Base-by-base conservation (phyloP, 2,113 vertebrate genomes). In the Ranitomeya imitator region DNA sequence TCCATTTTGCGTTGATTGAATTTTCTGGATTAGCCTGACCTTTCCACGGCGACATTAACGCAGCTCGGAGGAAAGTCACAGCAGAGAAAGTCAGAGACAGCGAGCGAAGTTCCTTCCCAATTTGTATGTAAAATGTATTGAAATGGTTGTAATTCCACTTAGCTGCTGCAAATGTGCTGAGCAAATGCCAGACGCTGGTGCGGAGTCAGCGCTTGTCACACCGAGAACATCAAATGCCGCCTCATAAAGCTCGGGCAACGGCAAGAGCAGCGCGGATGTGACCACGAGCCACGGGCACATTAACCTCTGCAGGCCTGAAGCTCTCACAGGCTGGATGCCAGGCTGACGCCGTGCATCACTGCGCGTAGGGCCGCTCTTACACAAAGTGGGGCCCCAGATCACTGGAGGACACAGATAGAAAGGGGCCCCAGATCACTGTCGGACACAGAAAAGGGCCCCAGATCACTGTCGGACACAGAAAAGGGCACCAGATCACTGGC, bases 171-270 rank as follows among this genome's bases (percentile, higher is more conserved):
- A 88, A 88, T 83, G 74, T 90, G 89, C 87, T 93, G 91, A 93
- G 90, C 89, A 91, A 92, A 91, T 89, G 90, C 83, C 89, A 87
- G 90, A 60, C 18, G 88, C 71, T 90, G 92, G 82, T 91, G 90
- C 89, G 69, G 74, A 90, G 90, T 91, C 92, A 94, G 91, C 91
- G 89, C 59, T 86, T 85, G 90, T 85, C 85, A 92, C 89, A 86
- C 82, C 78, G 85, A 86, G 85, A 85, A 92, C 93, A 89, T 90
- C 89, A 83, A 90, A 91, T 91, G 92, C 86, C 91, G 88, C 86
- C 88, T 93, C 55, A 0, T 93, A 93, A 93, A 92, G 86, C 90
- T 52, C 61, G 16, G 81, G 63, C 19, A 19, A 7, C 63, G 82
- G 67, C 90, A 90, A 90, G 85, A 93, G 91, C 87, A 86, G 37